Conservation (phyloP, 1,140 invertebrate genomes). For the Notospermus geniculatus region DNA sequence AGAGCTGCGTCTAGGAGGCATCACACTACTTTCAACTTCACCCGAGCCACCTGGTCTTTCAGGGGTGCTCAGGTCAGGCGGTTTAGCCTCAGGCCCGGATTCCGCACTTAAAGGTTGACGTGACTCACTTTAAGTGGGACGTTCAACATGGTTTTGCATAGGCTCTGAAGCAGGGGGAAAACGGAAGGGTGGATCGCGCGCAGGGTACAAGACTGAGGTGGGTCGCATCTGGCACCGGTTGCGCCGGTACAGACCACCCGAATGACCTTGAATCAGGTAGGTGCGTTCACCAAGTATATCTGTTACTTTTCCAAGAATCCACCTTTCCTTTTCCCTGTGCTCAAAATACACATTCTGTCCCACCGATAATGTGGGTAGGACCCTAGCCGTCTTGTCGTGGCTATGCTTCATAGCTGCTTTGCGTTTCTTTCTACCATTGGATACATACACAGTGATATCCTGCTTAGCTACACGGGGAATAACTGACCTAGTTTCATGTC, state of each 20-base stretch:
- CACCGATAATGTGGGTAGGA: constrained; percentile 8
- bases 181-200: neutral
- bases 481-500: constrained; percentile 19
- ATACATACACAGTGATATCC: neutral
- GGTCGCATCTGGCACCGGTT: neutral
- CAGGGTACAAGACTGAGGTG: neutral
- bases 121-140: too few species aligned
- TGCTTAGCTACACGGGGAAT: constrained; percentile 10
- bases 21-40: too few species aligned
- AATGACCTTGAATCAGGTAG: neutral
- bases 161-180: neutral
- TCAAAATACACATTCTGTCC: constrained; percentile 26
- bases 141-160: too few species aligned
- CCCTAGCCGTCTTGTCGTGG: constrained; percentile 16
- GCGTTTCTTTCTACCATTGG: constrained; percentile 9
- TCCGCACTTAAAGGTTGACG: too few species aligned
- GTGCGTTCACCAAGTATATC: neutral
- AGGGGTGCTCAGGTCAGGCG: too few species aligned
- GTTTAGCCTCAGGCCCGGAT: too few species aligned
- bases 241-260: neutral
- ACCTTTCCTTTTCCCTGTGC: constrained; percentile 16
- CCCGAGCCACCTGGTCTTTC: too few species aligned
- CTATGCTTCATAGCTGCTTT: constrained; percentile 15
- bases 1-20: too few species aligned
- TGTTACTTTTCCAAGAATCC: constrained; percentile 13